Evolutionary conservation across 2,797 vertebrate genomes (phyloP).

Genomic region (Todus mexicanus): DNA sequence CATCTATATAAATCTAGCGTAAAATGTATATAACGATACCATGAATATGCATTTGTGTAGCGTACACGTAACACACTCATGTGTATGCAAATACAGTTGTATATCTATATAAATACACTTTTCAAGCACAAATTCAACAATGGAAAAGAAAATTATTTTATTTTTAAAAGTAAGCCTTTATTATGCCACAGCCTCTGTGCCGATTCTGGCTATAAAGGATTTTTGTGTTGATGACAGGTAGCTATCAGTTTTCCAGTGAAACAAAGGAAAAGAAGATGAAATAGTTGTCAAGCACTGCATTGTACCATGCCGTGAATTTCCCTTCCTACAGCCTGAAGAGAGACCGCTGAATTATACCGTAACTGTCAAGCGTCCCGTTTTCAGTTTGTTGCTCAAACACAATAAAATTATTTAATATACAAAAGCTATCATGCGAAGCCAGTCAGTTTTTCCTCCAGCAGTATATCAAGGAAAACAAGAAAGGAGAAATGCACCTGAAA

Average conservation of each 20-base stretch:
- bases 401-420: conserved; percentile 68
- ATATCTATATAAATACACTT: background rate
- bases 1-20: background rate
- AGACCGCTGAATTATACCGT: background rate
- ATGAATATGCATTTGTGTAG: background rate
- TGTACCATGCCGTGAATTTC: conserved; percentile 9
- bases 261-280: conserved; percentile 27
- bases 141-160: background rate
- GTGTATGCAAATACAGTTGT: conserved; percentile 9
- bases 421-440: conserved; percentile 43
- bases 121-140: background rate
- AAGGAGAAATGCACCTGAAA: conserved; percentile 63
- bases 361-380: conserved; percentile 56
- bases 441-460: conserved; percentile 43
- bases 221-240: conserved; percentile 16
- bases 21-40: background rate
- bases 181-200: background rate
- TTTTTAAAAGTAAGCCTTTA: background rate
- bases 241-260: conserved; percentile 48
- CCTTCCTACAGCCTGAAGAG: background rate
- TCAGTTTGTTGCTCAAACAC: conserved; percentile 72
- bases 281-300: background rate
- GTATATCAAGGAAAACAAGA: conserved; percentile 47
- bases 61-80: background rate
- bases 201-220: background rate